phyloP scores from a whole-genome alignment of 2,113 vertebrate genomes.

The Stigmatopora argus region DNA sequence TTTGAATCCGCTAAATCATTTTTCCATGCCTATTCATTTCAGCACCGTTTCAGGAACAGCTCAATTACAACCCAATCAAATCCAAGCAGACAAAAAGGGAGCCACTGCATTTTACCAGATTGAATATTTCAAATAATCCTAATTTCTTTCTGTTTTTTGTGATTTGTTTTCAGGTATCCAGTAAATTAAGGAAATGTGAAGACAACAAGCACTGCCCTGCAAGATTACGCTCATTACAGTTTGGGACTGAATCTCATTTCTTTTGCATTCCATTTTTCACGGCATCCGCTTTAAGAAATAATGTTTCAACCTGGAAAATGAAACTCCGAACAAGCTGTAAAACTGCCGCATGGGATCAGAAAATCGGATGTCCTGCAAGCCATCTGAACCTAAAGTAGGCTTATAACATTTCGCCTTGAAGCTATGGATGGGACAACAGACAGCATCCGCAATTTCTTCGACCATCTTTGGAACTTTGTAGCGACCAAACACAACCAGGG shows the following conservation, averaged over 20 bases:
- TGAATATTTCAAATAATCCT: conserved; percentile 34
- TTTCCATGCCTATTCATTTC: too few relatives aligned
- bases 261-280: conserved; percentile 10
- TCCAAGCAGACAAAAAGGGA: too few relatives aligned
- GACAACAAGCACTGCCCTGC: neutral
- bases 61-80: too few relatives aligned
- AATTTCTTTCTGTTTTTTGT: conserved; percentile 17
- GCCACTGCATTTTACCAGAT: neutral
- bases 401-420: conserved; percentile 5
- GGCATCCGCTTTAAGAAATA: conserved; percentile 12
- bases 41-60: too few relatives aligned
- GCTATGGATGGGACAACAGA: conserved; percentile 69
- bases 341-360: neutral
- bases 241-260: conserved; percentile 14
- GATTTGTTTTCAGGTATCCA: conserved; percentile 10
- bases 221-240: conserved; percentile 36
- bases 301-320: neutral
- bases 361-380: neutral
- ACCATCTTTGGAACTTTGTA: conserved; percentile 74
- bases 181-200: neutral
- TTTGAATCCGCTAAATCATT: too few relatives aligned
- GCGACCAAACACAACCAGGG: conserved; percentile 80
- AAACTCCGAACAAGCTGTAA: conserved; percentile 3
- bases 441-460: conserved; percentile 76
- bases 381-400: conserved; percentile 35